Conservation (phyloP, 2,888 invertebrate species). For the Embidobia sp. region DNA sequence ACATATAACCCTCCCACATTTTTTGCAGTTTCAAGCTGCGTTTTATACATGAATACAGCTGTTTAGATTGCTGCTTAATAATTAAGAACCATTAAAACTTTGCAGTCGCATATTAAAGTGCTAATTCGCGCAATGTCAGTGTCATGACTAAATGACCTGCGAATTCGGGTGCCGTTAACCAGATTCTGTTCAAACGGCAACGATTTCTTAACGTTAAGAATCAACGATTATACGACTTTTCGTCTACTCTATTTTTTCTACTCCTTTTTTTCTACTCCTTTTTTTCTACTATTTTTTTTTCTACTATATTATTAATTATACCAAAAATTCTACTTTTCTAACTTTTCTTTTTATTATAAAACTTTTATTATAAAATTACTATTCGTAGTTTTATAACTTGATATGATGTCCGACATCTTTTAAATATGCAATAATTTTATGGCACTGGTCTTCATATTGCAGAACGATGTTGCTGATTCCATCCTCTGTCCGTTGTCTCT, state of each 20-base stretch:
- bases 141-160: too few species aligned
- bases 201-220: too few species aligned
- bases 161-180: too few species aligned
- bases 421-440: slow-evolving; percentile 8
- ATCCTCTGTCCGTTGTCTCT: slow-evolving; percentile 5
- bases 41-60: too few species aligned
- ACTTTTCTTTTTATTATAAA: neutral
- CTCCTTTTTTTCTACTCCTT: neutral
- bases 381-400: neutral
- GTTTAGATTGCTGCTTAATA: too few species aligned
- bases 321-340: too few species aligned
- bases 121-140: too few species aligned
- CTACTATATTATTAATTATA: neutral
- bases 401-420: slow-evolving; percentile 12
- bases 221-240: neutral
- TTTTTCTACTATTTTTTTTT: slow-evolving; percentile 6
- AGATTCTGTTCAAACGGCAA: too few species aligned
- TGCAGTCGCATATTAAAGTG: too few species aligned
- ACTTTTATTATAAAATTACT: neutral
- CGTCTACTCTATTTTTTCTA: neutral
- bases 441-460: slow-evolving; percentile 1
- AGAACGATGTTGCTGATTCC: slow-evolving; percentile 11
- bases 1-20: too few species aligned
- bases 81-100: too few species aligned
- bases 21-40: too few species aligned